These are phyloP conservation scores for western clawed frog (Xenopus tropicalis) DNA, from an alignment of 2,113 vertebrate species.

Conservation along the genomic window UCB_Xtro_10.0 CM004446.2:5659501-5660000, in stretches of 20 bases:
- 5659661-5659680: conserved; percentile 23
- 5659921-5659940: too few relatives aligned
- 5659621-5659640: conserved; percentile 60
- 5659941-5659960: too few relatives aligned
- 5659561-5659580: conserved; percentile 46
- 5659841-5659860: too few relatives aligned
- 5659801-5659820: too few relatives aligned
- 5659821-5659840: too few relatives aligned
- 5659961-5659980: too few relatives aligned
- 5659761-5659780: too few relatives aligned
- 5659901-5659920: too few relatives aligned
- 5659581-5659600: conserved; percentile 51
- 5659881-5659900: too few relatives aligned
- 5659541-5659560: conserved; percentile 50
- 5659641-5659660: conserved; percentile 44
- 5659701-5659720: conserved; percentile 53
- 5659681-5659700: background rate
- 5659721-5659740: conserved; percentile 39
- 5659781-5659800: too few relatives aligned
- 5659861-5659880: too few relatives aligned
- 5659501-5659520: conserved; percentile 90
- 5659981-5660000: too few relatives aligned
- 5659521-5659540: conserved; percentile 50
- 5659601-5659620: conserved; percentile 59
- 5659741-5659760: background rate